Evolutionary conservation across 2,888 invertebrate species (phyloP).

Genomic region (Hydrotaea cyrtoneurina): DNA sequence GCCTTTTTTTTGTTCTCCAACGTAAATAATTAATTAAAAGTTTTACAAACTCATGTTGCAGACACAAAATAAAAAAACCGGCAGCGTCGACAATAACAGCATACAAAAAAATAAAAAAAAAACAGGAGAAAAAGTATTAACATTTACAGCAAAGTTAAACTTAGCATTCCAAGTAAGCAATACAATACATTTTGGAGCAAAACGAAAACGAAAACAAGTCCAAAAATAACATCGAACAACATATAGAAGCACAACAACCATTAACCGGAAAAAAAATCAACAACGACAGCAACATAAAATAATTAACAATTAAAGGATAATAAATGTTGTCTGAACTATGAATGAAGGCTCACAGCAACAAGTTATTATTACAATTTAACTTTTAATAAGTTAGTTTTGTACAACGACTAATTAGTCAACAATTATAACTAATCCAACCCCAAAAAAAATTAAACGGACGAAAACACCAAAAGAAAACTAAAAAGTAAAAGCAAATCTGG

Average conservation of each 20-base stretch:
- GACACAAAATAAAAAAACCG: not conserved
- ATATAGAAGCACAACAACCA: not conserved
- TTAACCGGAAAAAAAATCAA: constrained; percentile 49
- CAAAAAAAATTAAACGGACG: not conserved
- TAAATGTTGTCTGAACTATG: not conserved
- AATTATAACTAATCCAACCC: constrained; percentile 49
- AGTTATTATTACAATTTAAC: not conserved
- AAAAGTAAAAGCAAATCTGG: constrained; percentile 23
- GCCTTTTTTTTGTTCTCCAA: not conserved
- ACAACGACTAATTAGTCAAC: constrained; percentile 58
- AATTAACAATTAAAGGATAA: constrained; percentile 33
- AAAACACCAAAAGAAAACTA: constrained; percentile 11
- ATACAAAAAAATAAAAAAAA: not conserved
- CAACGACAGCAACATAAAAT: constrained; percentile 36
- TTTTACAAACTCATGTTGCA: not conserved
- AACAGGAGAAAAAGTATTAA: constrained; percentile 11
- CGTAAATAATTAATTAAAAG: constrained; percentile 56
- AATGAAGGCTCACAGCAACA: constrained; percentile 8
- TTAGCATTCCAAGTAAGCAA: constrained; percentile 24
- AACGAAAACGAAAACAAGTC: not conserved
- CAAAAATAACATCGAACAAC: too few species aligned
- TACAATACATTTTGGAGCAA: not conserved
- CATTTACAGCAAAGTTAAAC: constrained; percentile 26
- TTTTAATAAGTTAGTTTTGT: constrained; percentile 37
- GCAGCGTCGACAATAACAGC: not conserved